phyloP scores from a whole-genome alignment of 1,140 invertebrate species.

The Aphidius ervi region DNA sequence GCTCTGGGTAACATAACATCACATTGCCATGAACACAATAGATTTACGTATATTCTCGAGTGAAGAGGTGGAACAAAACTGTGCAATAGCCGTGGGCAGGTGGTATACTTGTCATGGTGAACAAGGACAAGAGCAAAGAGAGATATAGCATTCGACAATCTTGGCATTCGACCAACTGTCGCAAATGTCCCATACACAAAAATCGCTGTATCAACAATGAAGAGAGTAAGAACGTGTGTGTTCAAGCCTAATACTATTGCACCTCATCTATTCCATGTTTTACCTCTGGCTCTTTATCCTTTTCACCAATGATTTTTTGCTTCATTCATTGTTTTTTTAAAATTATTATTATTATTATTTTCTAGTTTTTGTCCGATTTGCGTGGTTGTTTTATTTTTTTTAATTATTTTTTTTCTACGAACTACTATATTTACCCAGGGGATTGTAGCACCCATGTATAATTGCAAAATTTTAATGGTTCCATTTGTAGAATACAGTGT shows the following conservation, averaged over 20 bases:
- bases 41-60: conserved; percentile 29
- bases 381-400: not conserved
- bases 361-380: not conserved
- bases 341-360: not conserved
- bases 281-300: not conserved
- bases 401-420: not conserved
- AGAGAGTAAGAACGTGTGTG: not conserved
- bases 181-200: conserved; percentile 12
- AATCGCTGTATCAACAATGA: not conserved
- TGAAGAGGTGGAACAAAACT: conserved; percentile 15
- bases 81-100: conserved; percentile 17
- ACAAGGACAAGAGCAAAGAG: not conserved
- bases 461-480: conserved; percentile 2
- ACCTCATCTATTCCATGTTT: not conserved
- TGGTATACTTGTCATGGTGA: no score
- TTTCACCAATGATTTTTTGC: not conserved
- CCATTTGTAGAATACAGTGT: conserved; percentile 1
- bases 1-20: conserved; percentile 17
- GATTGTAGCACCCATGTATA: not conserved
- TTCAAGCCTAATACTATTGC: not conserved
- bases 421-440: not conserved
- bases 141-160: conserved; percentile 20
- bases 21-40: conserved; percentile 26
- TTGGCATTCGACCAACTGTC: conserved; percentile 30
- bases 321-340: no score